A percentile compares a stretch with the other conserved stretches of the same genome.
Evolutionary conservation across 2,113 vertebrate genomes (phyloP).

Genomic region (Porphyrio hochstetteri): DNA sequence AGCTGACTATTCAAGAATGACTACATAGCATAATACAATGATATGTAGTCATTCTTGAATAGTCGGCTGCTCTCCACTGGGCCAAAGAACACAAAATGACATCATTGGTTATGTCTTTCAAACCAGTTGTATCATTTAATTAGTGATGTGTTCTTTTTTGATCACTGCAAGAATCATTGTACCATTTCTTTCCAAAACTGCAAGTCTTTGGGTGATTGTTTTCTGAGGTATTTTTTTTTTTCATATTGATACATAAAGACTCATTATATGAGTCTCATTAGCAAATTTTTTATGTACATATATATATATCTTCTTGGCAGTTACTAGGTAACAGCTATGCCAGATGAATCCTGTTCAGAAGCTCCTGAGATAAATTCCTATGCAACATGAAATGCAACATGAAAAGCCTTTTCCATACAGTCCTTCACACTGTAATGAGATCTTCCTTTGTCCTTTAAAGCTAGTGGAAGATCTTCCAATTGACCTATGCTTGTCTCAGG

Average conservation of each 20-base stretch:
- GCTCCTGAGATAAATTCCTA: neutral
- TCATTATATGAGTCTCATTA: neutral
- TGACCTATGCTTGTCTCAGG: neutral
- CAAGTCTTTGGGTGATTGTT: neutral
- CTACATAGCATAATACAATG: neutral
- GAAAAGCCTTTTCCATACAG: neutral
- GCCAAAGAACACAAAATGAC: neutral
- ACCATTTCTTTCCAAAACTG: neutral
- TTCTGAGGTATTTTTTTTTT: neutral
- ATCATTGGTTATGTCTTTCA: neutral
- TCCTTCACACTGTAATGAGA: neutral
- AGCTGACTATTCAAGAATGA: too few relatives aligned
- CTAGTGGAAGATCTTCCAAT: neutral
- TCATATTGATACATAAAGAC: neutral
- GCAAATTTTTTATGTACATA: neutral
- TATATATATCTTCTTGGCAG: neutral
- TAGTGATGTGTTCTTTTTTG: neutral
- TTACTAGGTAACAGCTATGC: neutral
- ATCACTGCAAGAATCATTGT: neutral
- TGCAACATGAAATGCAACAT: neutral
- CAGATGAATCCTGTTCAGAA: neutral
- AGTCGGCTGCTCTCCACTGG: neutral
- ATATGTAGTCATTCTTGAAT: neutral
- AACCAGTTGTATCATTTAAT: neutral
- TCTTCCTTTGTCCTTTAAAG: neutral